phyloP scores from a whole-genome alignment of 1,140 invertebrate species.

The Chrysoperla carnea region DNA sequence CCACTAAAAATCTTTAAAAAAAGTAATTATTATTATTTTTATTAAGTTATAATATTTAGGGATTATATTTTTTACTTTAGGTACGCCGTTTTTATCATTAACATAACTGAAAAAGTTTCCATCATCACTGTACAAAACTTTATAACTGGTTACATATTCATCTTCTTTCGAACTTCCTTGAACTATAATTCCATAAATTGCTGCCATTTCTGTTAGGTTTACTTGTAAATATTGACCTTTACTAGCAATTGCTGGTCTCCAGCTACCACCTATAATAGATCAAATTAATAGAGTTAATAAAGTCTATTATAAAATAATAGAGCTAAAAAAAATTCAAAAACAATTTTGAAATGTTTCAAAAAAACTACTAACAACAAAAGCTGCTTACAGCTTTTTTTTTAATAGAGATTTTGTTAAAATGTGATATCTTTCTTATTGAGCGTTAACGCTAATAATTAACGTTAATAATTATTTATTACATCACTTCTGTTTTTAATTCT shows the following conservation, averaged over 20 bases:
- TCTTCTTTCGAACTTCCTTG: slow-evolving; percentile 43
- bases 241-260: slow-evolving; percentile 38
- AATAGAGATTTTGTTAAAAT: too few relatives aligned
- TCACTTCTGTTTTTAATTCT: too few relatives aligned
- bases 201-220: slow-evolving; percentile 36
- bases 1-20: slow-evolving; percentile 46
- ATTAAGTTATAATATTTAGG: not conserved
- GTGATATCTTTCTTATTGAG: too few relatives aligned
- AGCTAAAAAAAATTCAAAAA: too few relatives aligned
- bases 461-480: too few relatives aligned
- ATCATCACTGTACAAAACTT: slow-evolving; percentile 48
- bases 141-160: slow-evolving; percentile 58
- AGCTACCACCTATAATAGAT: slow-evolving; percentile 29
- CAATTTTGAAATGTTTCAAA: too few relatives aligned
- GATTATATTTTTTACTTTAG: slow-evolving; percentile 16
- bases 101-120: slow-evolving; percentile 35
- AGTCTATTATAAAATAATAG: too few relatives aligned
- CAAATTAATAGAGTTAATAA: too few relatives aligned
- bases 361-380: too few relatives aligned
- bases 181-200: slow-evolving; percentile 52
- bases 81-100: slow-evolving; percentile 17
- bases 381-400: too few relatives aligned
- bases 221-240: slow-evolving; percentile 51
- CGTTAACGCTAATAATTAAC: too few relatives aligned
- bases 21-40: not conserved